Base-by-base conservation (phyloP, 2,113 vertebrate genomes). In the Atherinomorus stipes region DNA sequence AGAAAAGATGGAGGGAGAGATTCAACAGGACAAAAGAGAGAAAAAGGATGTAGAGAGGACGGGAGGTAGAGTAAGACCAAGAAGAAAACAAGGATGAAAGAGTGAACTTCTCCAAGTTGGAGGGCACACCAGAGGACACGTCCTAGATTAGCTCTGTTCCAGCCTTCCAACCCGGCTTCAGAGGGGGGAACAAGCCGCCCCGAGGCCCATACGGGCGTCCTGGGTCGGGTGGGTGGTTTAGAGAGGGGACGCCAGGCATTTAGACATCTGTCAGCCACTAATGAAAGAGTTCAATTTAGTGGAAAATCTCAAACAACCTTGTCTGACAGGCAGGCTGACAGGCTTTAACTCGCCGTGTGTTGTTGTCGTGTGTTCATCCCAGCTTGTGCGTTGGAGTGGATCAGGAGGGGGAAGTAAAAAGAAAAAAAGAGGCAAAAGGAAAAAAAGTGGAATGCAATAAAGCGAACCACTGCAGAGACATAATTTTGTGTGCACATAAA, bases 261-360 rank as follows among this genome's bases (percentile, higher is more conserved):
- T 89, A 86, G 82, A 89, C 89, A 91, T 90, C 88, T 92, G 91
- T 92, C 90, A 90, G 86, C 83, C 80, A 15, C 90, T 92, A 90
- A 94, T 92, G 91, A 93, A 92, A 91, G 88, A 88, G 79, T 90
- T 92, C 89, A 89, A 91, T 92, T 93, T 92, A 89, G 85, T 85
- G 91, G 90, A 91, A 93, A 91, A 90, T 90, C 78, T 92, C 76
- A 87, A 82, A 92, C 90, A 91, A 90, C 89, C 86, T 86, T 79
- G 85, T 88, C 88, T 88, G 83, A 87, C 76, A 75, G 86, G 88
- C 72, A 31, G 66, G 64, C 84, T 84, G 85, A 90, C 85, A 84
- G 84, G 81, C 88, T 86, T 88, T 90, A 86, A 89, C 86, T 86
- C 45, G 71, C 79, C 21, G 60, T 16, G 62, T 56, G 86, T 52